phyloP scores from a whole-genome alignment of 2,797 vertebrate genomes.

The Chanos chanos region DNA sequence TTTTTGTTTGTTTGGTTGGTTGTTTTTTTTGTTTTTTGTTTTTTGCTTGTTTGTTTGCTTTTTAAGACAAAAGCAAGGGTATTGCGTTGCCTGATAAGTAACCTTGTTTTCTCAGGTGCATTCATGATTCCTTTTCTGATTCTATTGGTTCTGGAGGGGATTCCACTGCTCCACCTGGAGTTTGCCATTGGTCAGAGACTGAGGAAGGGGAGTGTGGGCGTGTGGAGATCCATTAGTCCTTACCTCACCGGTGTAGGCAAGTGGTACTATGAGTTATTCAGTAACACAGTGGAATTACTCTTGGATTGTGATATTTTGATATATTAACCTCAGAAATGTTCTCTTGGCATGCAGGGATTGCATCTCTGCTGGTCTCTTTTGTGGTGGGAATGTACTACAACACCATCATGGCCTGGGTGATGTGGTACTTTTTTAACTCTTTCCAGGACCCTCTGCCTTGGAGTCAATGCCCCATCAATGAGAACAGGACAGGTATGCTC shows the following conservation, averaged over 20 bases:
- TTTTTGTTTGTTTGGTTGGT: too few species aligned
- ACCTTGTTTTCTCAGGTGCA: slow-evolving; percentile 76
- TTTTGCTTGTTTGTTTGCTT: too few species aligned
- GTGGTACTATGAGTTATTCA: too few species aligned
- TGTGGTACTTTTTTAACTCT: slow-evolving; percentile 99
- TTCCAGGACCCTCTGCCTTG: slow-evolving; percentile 92
- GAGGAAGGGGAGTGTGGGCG: slow-evolving; percentile 82
- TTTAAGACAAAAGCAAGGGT: too few species aligned
- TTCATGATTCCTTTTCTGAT: slow-evolving; percentile 98
- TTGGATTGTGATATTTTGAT: too few species aligned
- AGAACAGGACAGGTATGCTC: slow-evolving; percentile 72
- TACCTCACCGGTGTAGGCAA: slow-evolving; percentile 83
- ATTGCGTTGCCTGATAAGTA: too few species aligned
- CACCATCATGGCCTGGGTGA: slow-evolving; percentile 86
- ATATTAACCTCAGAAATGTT: too few species aligned
- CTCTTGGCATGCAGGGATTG: slow-evolving; percentile 71
- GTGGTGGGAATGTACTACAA: slow-evolving; percentile 83
- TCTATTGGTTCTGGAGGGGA: slow-evolving; percentile 87
- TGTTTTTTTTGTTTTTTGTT: too few species aligned
- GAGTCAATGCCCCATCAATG: slow-evolving; percentile 72
- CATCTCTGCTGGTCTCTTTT: slow-evolving; percentile 79
- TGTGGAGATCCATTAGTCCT: slow-evolving; percentile 85
- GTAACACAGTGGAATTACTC: too few species aligned
- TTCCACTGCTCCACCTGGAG: slow-evolving; percentile 88
- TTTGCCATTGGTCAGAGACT: slow-evolving; percentile 93